A percentile compares a stretch with the other conserved stretches of the same genome.
These are phyloP conservation scores for Ptilonorhynchus violaceus DNA, from an alignment of 2,113 vertebrate genomes.

Conservation along the genomic window DNA sequence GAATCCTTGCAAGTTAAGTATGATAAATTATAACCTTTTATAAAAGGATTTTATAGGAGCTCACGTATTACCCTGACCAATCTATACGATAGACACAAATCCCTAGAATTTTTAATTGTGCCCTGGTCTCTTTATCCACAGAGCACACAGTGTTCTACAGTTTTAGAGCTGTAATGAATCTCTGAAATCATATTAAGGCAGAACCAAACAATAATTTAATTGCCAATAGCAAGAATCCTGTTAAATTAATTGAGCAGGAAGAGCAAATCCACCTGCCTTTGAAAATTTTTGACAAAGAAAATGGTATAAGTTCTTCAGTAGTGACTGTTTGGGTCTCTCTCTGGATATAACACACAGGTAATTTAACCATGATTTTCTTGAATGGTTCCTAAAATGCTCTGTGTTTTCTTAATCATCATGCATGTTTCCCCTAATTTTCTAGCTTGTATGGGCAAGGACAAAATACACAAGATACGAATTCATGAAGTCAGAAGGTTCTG, in stretches of 20 bases:
- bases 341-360: not conserved
- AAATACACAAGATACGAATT: not conserved
- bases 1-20: not conserved
- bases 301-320: not conserved
- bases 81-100: not conserved
- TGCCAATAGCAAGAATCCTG: not conserved
- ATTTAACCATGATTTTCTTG: not conserved
- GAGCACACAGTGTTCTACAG: not conserved
- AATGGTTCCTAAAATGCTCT: not conserved
- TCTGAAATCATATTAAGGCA: not conserved
- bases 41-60: not conserved
- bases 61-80: not conserved
- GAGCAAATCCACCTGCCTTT: not conserved
- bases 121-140: not conserved
- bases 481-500: not conserved
- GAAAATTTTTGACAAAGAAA: not conserved
- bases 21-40: not conserved
- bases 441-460: not conserved
- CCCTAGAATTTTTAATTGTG: not conserved
- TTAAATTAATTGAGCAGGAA: not conserved
- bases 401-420: not conserved
- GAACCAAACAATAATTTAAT: not conserved
- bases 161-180: not conserved
- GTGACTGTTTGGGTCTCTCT: not conserved
- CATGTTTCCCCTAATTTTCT: not conserved